Evolutionary conservation across 1,140 invertebrate species (phyloP).

Genomic region (Globodera ellingtonae): DNA sequence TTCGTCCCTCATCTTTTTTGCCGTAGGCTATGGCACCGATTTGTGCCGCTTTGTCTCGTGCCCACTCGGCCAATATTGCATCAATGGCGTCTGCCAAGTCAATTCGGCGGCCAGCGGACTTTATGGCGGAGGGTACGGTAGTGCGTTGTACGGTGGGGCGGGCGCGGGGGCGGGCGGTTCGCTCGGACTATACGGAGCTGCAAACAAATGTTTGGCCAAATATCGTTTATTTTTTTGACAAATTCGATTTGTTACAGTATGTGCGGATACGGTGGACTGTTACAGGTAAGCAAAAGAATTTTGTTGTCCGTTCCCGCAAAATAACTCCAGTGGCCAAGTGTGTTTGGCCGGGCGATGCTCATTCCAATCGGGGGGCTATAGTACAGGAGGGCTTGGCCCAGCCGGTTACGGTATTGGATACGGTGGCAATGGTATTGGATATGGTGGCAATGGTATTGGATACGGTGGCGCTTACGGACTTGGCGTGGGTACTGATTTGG

Average conservation of each 20-base stretch:
- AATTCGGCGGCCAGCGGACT: slow-evolving; percentile 21
- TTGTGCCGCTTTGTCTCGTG: slow-evolving; percentile 62
- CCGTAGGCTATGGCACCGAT: slow-evolving; percentile 54
- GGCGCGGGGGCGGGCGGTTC: slow-evolving; percentile 35
- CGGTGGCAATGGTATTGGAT: slow-evolving; percentile 13
- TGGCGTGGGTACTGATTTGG: slow-evolving; percentile 32
- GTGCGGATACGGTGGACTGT: slow-evolving; percentile 54
- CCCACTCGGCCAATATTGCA: slow-evolving; percentile 61
- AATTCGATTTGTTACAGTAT: slow-evolving; percentile 41
- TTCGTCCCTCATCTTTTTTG: background rate
- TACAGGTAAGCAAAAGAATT: slow-evolving; percentile 32
- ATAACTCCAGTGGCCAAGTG: slow-evolving; percentile 47
- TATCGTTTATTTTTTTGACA: background rate
- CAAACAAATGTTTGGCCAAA: slow-evolving; percentile 38
- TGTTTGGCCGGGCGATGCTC: slow-evolving; percentile 49
- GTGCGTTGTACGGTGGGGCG: slow-evolving; percentile 12
- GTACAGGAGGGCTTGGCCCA: slow-evolving; percentile 15
- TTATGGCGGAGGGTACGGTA: slow-evolving; percentile 34
- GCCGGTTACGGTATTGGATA: slow-evolving; percentile 14
- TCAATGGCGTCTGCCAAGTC: slow-evolving; percentile 57
- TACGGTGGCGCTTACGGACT: slow-evolving; percentile 23
- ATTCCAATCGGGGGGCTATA: slow-evolving; percentile 37
- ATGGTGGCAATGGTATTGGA: slow-evolving; percentile 23
- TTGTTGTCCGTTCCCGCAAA: background rate
- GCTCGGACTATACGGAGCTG: slow-evolving; percentile 40